Evolutionary conservation across 2,888 invertebrate genomes (phyloP).

Genomic region (Hermaeophaga mercurialis): DNA sequence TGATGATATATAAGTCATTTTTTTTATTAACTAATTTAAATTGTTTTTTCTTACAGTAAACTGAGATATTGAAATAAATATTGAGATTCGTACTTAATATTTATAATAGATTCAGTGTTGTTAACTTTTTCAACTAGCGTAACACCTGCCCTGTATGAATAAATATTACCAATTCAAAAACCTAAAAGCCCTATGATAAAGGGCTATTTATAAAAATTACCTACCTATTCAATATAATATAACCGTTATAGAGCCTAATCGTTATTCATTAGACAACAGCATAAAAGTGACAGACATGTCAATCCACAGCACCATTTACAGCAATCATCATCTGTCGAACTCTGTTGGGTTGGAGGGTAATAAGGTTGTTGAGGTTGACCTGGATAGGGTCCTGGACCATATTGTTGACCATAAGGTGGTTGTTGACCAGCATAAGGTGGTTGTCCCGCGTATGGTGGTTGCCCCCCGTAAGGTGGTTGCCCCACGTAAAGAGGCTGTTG

Average conservation of each 20-base stretch:
- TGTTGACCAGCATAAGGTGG: conserved; percentile 18
- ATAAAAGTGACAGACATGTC: conserved; percentile 33
- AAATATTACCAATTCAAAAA: too few species aligned
- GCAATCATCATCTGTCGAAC: conserved; percentile 25
- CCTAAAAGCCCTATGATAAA: too few species aligned
- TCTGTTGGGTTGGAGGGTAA: conserved; percentile 16
- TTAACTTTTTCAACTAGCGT: too few species aligned
- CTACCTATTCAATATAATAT: background rate
- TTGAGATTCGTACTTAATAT: too few species aligned
- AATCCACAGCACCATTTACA: conserved; percentile 37
- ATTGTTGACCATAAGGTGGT: conserved; percentile 20
- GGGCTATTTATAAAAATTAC: too few species aligned
- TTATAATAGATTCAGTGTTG: too few species aligned
- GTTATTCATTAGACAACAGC: conserved; percentile 35
- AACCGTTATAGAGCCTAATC: conserved; percentile 15
- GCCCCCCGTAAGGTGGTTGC: conserved; percentile 26
- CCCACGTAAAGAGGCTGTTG: conserved; percentile 26
- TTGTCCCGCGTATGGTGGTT: conserved; percentile 24
- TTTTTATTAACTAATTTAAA: too few species aligned
- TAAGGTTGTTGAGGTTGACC: conserved; percentile 22
- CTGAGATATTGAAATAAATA: too few species aligned
- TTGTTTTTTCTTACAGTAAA: too few species aligned
- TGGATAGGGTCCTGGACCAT: conserved; percentile 16
- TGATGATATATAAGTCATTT: too few species aligned
- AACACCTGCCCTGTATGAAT: too few species aligned